Base-by-base conservation (phyloP, 2,888 invertebrate species). In the Oligia fasciuncula region DNA sequence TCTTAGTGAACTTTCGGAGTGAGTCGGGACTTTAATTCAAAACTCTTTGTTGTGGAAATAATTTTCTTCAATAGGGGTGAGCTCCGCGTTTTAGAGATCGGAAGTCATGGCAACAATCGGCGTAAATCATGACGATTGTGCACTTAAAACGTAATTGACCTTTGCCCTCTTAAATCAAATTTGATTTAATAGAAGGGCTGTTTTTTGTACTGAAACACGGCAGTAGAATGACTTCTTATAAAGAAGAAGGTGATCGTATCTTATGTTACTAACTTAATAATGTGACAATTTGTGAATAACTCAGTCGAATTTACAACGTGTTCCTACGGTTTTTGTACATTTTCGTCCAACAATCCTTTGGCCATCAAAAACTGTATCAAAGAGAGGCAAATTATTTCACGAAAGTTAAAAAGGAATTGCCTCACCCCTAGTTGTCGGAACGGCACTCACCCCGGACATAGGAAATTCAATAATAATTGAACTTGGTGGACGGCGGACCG, bases 401-500 rank as follows among this genome's bases (percentile, higher is more conserved):
- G 69, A 66, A 81, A 87, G 83, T 85, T 88, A 88, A 86, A 90
- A 92, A 90, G 89, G 89, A 90, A 90, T 87, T 65, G 80, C 73
- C 76, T 83, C 86, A 80, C 86, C 90, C 89, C 88, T 87, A 85
- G 78, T 85, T 77, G 76, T 72, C 74, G 71, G 84, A 72, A 78
- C 85, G 77, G 84, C 83, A 85, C 85, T 87, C 86, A 76, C 86
- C 91, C 92, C 88, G 90, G 91, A 91, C 91, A 92, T 93, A 90
- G 94, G 93, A 96, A 96, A 96, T 96, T 95, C 94, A 95, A 96
- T 95, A 95, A 95, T 95, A 95, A 96, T 95, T 94, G 93, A 94
- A 94, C 94, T 94, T 90, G 88, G 93, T 95, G 94, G 91, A 92
- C 93, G 93, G 91, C 92, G 93, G 92, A 94, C 94, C 94, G 93